Percentiles rank a stretch among this genome's conserved stretches.
These are phyloP conservation scores for Glaucopsyche alexis DNA, from an alignment of 2,888 invertebrate genomes.

Conservation along the genomic window DNA sequence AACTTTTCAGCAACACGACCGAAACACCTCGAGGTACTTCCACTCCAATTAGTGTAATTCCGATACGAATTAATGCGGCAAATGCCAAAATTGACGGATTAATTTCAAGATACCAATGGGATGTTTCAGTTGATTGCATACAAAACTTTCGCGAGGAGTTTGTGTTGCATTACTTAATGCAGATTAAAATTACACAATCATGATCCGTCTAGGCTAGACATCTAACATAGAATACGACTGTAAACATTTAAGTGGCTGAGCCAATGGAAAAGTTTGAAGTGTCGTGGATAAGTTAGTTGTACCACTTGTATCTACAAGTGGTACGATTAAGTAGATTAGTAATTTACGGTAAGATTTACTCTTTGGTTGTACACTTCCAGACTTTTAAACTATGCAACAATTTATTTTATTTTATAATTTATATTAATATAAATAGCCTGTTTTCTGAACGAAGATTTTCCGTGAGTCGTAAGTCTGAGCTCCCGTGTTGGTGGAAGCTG, in stretches of 20 bases:
- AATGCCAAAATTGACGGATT: slow-evolving; percentile 7
- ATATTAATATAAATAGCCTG: no score
- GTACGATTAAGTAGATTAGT: no score
- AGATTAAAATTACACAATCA: no score
- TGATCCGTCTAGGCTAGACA: no score
- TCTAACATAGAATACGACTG: no score
- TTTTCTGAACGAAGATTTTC: not conserved
- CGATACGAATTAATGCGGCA: not conserved
- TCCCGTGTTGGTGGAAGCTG: not conserved
- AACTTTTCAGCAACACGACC: not conserved
- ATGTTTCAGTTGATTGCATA: not conserved
- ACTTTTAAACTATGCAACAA: not conserved
- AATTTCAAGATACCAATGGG: not conserved
- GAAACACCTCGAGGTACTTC: not conserved
- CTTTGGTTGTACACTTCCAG: not conserved
- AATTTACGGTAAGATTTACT: no score
- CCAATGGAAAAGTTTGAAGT: not conserved
- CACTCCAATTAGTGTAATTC: slow-evolving; percentile 9
- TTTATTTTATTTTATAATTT: no score
- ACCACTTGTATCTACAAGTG: no score
- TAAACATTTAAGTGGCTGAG: not conserved
- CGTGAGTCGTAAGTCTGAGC: not conserved
- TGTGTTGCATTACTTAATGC: not conserved
- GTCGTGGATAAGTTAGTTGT: not conserved
- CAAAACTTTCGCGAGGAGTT: not conserved